phyloP scores from a whole-genome alignment of 2,797 vertebrate species.

The Peromyscus attwateri region DNA sequence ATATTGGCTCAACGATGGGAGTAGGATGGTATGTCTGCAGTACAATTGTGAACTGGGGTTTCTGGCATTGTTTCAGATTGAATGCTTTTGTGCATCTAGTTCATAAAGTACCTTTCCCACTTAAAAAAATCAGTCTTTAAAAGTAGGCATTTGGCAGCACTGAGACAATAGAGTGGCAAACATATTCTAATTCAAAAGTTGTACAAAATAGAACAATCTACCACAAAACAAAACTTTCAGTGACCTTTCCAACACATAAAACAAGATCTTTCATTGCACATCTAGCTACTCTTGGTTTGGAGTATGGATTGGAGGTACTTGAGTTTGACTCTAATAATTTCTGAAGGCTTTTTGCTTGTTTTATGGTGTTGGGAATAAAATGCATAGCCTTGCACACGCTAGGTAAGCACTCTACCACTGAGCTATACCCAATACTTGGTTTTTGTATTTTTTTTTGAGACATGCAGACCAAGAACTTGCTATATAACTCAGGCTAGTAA shows the following conservation, averaged over 20 bases:
- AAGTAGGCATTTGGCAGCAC: neutral
- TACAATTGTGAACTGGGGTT: neutral
- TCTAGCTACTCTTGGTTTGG: neutral
- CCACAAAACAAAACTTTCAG: neutral
- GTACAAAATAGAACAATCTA: neutral
- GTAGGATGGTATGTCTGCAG: neutral
- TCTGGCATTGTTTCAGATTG: neutral
- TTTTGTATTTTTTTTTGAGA: neutral
- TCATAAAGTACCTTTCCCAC: neutral
- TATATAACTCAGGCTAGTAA: neutral
- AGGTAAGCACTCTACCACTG: neutral
- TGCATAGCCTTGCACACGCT: neutral
- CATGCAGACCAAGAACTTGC: neutral
- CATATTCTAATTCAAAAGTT: neutral
- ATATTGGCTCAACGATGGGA: neutral
- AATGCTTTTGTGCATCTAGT: neutral
- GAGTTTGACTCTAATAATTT: neutral
- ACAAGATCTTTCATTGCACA: neutral
- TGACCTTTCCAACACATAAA: constrained; percentile 19
- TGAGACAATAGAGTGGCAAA: neutral
- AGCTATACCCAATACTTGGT: neutral
- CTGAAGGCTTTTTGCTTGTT: neutral
- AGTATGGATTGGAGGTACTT: neutral
- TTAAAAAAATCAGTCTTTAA: neutral
- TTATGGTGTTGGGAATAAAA: neutral